Evolutionary conservation across 1,140 invertebrate species (phyloP), one percentile per base, ranked within the genome.

Genomic region (Cecropterus lyciades): DNA sequence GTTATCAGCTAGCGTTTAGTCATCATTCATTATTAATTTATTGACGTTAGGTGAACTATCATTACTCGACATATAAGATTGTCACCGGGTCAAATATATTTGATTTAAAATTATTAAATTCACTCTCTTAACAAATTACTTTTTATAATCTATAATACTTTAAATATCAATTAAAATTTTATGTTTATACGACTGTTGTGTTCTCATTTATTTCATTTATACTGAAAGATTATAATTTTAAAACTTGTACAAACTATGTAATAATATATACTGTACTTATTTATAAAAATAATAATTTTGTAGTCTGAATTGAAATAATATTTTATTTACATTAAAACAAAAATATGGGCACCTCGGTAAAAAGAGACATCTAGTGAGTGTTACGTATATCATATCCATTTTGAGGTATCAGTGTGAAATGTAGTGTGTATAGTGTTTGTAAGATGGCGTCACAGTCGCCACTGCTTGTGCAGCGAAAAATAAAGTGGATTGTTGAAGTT

Each of bases 401-500:
- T 46, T 55, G 48, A 66, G 13, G 30, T 46, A 27, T 43, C 14
- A 51, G 13, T 9, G 13, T 9, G 40, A 15, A 52, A 67, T 65
- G 70, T 65, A 73, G 59, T 73, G 66, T 63, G 15, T 65, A 16
- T 2, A 46, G 16, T 40, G 27, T 45, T 59, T 20, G 42, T 16
- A 67, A 79, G 85, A 85, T 85, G 86, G 69, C 80, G 53, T 70
- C 80, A 48, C 78, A 81, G 43, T 80, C 86, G 24, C 65, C 71
- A 37, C 33, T 37, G 57, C 63, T 79, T 43, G 69, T 71, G 33
- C 83, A 79, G 40, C 80, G 90, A 17, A 93, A 89, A 67, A 84
- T 94, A 71, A 93, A 90, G 57, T 94, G 93, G 93, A 83, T 93
- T 30, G 89, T 94, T 45, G 80, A 93, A 64, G 72, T 93, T 20